Evolutionary conservation across 23 tunicate genomes (phyloP), one percentile per base, ranked within the genome.

Genomic region (Halocynthia aurantium): DNA sequence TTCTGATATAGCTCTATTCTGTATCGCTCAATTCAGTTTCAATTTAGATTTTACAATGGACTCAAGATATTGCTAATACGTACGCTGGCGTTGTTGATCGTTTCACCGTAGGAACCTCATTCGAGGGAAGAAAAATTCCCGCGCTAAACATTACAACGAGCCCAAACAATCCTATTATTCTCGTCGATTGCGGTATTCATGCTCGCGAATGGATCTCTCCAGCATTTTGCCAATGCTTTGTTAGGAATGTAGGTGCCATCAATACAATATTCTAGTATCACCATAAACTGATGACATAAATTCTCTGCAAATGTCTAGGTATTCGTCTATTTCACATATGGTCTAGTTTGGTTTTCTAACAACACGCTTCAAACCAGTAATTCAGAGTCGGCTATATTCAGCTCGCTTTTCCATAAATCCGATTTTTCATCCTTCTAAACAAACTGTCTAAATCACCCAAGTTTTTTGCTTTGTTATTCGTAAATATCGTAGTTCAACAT

Each of bases 121-220:
- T n/a, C 19, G 93, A 92, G 50, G 87, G 90, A 5, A 53, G 92
- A 57, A 82, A 86, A 9, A 92, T 92, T 66, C 78, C 82, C 31
- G 51, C 2, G 70, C 85, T 92, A 0, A 82, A 74, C 0, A 19
- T 92, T 11, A 67, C 77, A 8, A 49, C 53, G 10, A 50, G 52
- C 51, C 22, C 52, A 0, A 62, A 31, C 69, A 86, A 86, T 52
- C 92, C 92, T 8, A 71, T 78, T 44, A 83, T 96, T 13, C 63
- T 92, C 55, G 83, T 96, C 52, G 99, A 96, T 71, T 96, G 99
- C 67, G 99, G 99, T 12, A 85, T 96, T 22, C 99, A 96, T 62
- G 99, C 99, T 10, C 86, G 99, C 19, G 99, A 96, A 80, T 96
- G 99, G 99, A 84, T 96, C 51, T 75, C 99, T 12, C 97, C 99